These are phyloP conservation scores for Protula sp. DNA, from an alignment of 2,888 invertebrate genomes.

Conservation along the genomic window DNA sequence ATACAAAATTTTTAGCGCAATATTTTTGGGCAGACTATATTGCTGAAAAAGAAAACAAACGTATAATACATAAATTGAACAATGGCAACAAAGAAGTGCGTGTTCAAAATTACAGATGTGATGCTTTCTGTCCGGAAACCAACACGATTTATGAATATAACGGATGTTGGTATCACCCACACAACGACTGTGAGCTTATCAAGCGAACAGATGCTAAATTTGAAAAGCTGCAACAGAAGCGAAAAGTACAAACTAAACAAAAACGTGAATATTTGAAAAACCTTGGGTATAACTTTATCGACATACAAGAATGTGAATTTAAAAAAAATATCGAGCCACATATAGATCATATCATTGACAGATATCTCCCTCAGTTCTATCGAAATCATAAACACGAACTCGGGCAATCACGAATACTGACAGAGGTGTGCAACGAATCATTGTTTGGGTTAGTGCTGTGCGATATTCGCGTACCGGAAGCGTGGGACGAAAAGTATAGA, in stretches of 20 bases:
- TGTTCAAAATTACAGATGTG: neutral
- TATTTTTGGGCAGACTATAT: neutral
- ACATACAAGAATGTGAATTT: slow-evolving; percentile 14
- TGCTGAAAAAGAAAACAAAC: neutral
- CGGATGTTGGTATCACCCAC: slow-evolving; percentile 19
- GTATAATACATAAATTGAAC: neutral
- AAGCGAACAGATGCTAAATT: slow-evolving; percentile 4
- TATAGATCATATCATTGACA: neutral
- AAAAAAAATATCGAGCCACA: neutral
- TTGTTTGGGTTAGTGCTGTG: neutral
- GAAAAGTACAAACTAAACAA: too few species aligned
- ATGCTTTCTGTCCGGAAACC: neutral
- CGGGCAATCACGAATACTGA: neutral
- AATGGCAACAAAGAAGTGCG: neutral
- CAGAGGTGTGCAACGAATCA: neutral
- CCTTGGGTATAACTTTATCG: slow-evolving; percentile 9
- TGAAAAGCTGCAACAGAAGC: neutral
- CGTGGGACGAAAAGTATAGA: neutral
- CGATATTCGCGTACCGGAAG: neutral
- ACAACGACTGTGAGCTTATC: too few species aligned
- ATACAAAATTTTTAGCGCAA: neutral
- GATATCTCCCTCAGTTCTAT: neutral
- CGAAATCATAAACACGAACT: neutral
- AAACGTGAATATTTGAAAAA: too few species aligned
- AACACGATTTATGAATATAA: slow-evolving; percentile 16